A percentile compares a stretch with the other conserved stretches of the same genome.
Evolutionary conservation across 2,888 invertebrate species (phyloP).

Genomic region (Acanthosepion lycidas): DNA sequence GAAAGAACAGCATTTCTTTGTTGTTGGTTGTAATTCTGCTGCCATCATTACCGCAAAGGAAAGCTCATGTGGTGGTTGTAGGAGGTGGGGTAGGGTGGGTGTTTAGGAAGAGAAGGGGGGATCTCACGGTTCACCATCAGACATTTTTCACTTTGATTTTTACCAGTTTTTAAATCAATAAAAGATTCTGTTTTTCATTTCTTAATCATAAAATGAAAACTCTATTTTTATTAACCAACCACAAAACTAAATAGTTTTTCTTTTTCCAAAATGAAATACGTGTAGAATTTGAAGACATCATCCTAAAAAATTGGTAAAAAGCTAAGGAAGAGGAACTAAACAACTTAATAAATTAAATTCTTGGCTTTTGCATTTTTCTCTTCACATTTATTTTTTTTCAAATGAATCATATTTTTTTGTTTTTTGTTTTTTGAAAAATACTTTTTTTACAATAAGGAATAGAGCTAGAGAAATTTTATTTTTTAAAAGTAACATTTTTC

Average conservation of each 20-base stretch:
- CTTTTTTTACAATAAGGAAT: neutral
- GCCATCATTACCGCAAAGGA: constrained; percentile 1
- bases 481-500: neutral
- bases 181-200: neutral
- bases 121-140: constrained; percentile 4
- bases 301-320: constrained; percentile 33
- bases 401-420: neutral
- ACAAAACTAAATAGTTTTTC: constrained; percentile 21
- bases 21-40: neutral
- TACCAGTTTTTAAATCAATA: constrained; percentile 33
- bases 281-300: constrained; percentile 33
- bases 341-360: neutral
- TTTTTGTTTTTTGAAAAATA: neutral
- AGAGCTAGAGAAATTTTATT: constrained; percentile 33
- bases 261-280: constrained; percentile 33
- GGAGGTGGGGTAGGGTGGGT: neutral
- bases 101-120: neutral
- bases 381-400: neutral
- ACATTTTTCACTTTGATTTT: constrained; percentile 33
- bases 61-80: constrained; percentile 1
- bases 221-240: constrained; percentile 33
- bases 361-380: neutral
- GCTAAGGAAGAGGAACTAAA: constrained; percentile 20
- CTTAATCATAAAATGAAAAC: neutral
- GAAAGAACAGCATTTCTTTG: constrained; percentile 20